These are phyloP conservation scores for Vanessa cardui DNA, from an alignment of 2,888 invertebrate genomes.

Conservation along the genomic window DNA sequence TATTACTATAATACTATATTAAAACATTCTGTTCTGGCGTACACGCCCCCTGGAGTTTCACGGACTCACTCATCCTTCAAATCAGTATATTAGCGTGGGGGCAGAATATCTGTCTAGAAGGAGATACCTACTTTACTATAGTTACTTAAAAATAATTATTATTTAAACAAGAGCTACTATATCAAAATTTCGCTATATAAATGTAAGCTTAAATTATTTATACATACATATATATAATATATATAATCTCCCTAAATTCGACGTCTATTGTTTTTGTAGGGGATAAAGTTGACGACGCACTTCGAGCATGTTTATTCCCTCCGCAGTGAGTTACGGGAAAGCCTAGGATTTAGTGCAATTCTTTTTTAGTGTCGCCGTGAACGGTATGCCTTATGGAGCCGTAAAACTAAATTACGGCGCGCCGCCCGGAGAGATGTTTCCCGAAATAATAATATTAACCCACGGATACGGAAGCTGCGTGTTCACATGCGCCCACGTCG, in stretches of 20 bases:
- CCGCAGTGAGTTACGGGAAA: slow-evolving; percentile 26
- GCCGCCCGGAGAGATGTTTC: not conserved
- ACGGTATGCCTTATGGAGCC: slow-evolving; percentile 42
- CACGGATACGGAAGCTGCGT: not conserved
- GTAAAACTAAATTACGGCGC: slow-evolving; percentile 41
- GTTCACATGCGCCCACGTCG: not conserved
- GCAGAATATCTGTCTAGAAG: too few species aligned
- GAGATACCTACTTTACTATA: too few species aligned
- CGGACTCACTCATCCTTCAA: too few species aligned
- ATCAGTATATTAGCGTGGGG: too few species aligned
- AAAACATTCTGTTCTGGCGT: too few species aligned
- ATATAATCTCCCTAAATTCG: not conserved
- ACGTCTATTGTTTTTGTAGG: not conserved
- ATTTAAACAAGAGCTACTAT: too few species aligned
- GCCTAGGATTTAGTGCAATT: slow-evolving; percentile 46
- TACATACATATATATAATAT: not conserved
- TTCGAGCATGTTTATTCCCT: not conserved
- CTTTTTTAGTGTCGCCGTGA: slow-evolving; percentile 43
- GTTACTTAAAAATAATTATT: too few species aligned
- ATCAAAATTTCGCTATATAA: too few species aligned
- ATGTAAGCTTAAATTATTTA: too few species aligned
- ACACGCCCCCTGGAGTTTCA: too few species aligned
- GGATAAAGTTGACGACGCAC: slow-evolving; percentile 7
- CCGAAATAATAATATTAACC: slow-evolving; percentile 2
- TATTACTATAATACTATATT: too few species aligned